A percentile compares a stretch with the other conserved stretches of the same genome.
phyloP scores from a whole-genome alignment of 2,888 invertebrate species.

The Crioceris asparagi region DNA sequence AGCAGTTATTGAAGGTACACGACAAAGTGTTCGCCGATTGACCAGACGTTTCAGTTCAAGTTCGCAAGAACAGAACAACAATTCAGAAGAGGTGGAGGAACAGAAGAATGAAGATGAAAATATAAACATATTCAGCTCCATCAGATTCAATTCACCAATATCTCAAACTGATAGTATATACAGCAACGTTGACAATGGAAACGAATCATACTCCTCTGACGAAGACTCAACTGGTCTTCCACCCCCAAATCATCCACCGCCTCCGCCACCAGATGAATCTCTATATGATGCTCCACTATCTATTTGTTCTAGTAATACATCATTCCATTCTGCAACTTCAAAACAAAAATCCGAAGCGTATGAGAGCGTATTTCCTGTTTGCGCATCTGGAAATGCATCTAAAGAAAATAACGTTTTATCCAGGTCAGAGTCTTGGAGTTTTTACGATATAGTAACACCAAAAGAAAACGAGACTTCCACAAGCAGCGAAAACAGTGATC shows the following conservation, averaged over 20 bases:
- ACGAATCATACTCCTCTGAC: constrained; percentile 15
- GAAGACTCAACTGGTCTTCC: constrained; percentile 36
- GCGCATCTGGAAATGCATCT: constrained; percentile 16
- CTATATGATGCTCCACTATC: constrained; percentile 43
- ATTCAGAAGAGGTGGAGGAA: constrained; percentile 15
- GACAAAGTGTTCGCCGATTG: constrained; percentile 37
- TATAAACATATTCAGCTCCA: constrained; percentile 45
- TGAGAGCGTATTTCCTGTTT: constrained; percentile 41
- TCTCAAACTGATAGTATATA: constrained; percentile 22
- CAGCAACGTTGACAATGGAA: constrained; percentile 27
- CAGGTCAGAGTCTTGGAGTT: constrained; percentile 44
- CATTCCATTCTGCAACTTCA: constrained; percentile 34
- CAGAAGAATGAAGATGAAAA: constrained; percentile 21
- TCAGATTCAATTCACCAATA: constrained; percentile 27
- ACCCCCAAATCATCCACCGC: constrained; percentile 49
- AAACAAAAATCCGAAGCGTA: constrained; percentile 28
- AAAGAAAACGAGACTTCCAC: constrained; percentile 19
- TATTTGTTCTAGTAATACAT: constrained; percentile 29
- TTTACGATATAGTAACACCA: constrained; percentile 36
- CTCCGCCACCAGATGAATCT: constrained; percentile 45
- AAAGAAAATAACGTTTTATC: constrained; percentile 28
- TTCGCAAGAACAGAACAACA: constrained; percentile 19
- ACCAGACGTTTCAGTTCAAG: constrained; percentile 31
- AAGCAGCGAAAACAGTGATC: constrained; percentile 12
- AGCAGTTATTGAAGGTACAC: constrained; percentile 54